Percentiles rank a stretch among this genome's conserved stretches.
phyloP scores from a whole-genome alignment of 2,888 invertebrate genomes.

The Melanotus villosus region DNA sequence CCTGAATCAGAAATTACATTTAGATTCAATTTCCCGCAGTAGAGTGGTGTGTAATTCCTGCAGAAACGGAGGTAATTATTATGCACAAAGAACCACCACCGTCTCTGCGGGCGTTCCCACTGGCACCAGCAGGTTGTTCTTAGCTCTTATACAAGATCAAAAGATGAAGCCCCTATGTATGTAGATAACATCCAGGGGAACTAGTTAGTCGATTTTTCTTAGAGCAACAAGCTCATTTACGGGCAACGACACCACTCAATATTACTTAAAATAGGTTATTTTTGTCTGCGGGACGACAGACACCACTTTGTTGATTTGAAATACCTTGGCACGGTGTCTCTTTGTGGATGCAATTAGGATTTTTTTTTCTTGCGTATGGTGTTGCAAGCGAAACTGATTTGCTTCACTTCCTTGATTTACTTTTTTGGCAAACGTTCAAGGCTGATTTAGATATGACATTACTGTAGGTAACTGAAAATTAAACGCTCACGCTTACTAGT shows the following conservation, averaged over 20 bases:
- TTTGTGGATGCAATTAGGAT: slow-evolving; percentile 16
- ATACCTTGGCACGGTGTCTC: slow-evolving; percentile 1
- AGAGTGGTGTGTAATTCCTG: too few relatives aligned
- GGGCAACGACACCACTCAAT: slow-evolving; percentile 21
- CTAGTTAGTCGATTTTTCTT: neutral
- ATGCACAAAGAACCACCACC: too few relatives aligned
- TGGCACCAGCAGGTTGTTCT: too few relatives aligned
- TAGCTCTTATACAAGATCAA: too few relatives aligned
- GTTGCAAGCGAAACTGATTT: neutral
- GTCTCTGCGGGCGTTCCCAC: too few relatives aligned
- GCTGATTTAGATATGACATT: slow-evolving; percentile 7
- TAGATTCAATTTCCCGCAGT: too few relatives aligned
- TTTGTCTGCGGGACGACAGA: neutral
- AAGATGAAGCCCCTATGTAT: too few relatives aligned
- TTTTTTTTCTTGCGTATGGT: slow-evolving; percentile 9
- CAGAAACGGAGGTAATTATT: too few relatives aligned
- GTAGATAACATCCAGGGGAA: neutral
- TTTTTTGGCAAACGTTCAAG: slow-evolving; percentile 21
- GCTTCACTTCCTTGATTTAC: neutral
- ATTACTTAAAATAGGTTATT: slow-evolving; percentile 24
- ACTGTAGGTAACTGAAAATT: neutral
- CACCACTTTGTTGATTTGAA: neutral
- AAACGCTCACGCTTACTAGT: neutral
- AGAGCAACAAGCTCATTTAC: slow-evolving; percentile 8
- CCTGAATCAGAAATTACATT: too few relatives aligned